These are phyloP conservation scores for Idaea biselata DNA, from an alignment of 2,888 invertebrate genomes.

Conservation along the genomic window DNA sequence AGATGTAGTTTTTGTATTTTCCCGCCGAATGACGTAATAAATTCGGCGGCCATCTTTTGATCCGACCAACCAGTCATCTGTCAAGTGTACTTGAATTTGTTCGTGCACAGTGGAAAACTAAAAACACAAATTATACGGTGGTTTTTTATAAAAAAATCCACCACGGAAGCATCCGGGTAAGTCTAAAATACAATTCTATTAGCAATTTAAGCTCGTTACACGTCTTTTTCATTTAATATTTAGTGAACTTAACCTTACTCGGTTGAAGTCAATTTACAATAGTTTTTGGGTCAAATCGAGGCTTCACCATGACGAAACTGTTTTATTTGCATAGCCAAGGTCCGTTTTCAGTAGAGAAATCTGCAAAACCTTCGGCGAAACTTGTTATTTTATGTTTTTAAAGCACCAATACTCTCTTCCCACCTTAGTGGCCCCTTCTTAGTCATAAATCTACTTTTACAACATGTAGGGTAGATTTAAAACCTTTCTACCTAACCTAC, in stretches of 20 bases:
- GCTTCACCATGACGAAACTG: slow-evolving; percentile 53
- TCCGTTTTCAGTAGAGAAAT: slow-evolving; percentile 29
- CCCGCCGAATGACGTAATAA: slow-evolving; percentile 75
- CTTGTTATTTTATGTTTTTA: background rate
- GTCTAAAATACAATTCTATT: slow-evolving; percentile 39
- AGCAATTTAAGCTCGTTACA: slow-evolving; percentile 24
- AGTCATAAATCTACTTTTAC: background rate
- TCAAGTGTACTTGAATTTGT: slow-evolving; percentile 54
- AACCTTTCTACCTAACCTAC: background rate
- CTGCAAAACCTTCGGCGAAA: background rate
- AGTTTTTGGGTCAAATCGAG: slow-evolving; percentile 72
- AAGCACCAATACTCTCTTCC: background rate
- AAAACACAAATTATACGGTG: slow-evolving; percentile 54
- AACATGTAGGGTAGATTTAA: background rate
- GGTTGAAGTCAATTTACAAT: slow-evolving; percentile 29
- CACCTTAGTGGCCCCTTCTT: background rate
- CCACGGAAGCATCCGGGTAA: slow-evolving; percentile 78
- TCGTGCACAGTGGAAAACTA: slow-evolving; percentile 57
- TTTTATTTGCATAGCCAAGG: slow-evolving; percentile 48
- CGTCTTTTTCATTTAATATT: slow-evolving; percentile 32
- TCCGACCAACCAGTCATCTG: slow-evolving; percentile 64
- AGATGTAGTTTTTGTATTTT: slow-evolving; percentile 60
- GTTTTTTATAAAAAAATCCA: slow-evolving; percentile 52
- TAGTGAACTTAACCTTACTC: slow-evolving; percentile 45
- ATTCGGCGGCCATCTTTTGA: slow-evolving; percentile 60